phyloP scores from a whole-genome alignment of 2,888 invertebrate species.

The Ganaspis brasiliensis region DNA sequence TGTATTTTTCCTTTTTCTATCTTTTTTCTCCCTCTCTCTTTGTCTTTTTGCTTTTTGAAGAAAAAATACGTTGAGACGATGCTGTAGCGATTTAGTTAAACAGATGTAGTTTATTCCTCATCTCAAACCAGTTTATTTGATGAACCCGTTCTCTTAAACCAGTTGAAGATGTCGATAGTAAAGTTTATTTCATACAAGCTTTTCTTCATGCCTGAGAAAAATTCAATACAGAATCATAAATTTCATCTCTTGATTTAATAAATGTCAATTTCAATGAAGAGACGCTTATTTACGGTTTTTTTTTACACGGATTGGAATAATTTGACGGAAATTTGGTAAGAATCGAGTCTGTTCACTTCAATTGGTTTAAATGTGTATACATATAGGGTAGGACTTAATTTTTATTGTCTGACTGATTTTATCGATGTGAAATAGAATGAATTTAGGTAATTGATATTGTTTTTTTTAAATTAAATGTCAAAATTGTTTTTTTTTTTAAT shows the following conservation, averaged over 20 bases:
- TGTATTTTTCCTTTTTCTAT: background rate
- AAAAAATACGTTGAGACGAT: slow-evolving; percentile 22
- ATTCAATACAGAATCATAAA: slow-evolving; percentile 38
- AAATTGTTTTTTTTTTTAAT: no score
- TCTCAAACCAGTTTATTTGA: slow-evolving; percentile 38
- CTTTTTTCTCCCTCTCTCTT: background rate
- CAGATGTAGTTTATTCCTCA: slow-evolving; percentile 39
- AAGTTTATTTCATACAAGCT: slow-evolving; percentile 41
- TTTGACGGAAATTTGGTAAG: background rate
- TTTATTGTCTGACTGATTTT: no score
- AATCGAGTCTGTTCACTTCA: background rate
- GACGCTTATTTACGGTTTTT: background rate
- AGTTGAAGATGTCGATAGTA: slow-evolving; percentile 43
- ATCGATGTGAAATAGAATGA: no score
- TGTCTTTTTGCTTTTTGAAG: background rate
- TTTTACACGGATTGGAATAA: background rate
- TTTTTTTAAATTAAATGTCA: no score
- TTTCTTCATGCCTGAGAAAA: slow-evolving; percentile 41
- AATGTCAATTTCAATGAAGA: slow-evolving; percentile 13
- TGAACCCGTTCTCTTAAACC: slow-evolving; percentile 44
- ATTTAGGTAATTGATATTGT: no score
- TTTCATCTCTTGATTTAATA: slow-evolving; percentile 7
- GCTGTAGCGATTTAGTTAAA: slow-evolving; percentile 40
- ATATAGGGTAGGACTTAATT: no score
- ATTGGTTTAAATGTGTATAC: no score